Evolutionary conservation across 2,797 vertebrate species (phyloP), one percentile per base, ranked within the genome.

Genomic region (Epinephelus awoara): DNA sequence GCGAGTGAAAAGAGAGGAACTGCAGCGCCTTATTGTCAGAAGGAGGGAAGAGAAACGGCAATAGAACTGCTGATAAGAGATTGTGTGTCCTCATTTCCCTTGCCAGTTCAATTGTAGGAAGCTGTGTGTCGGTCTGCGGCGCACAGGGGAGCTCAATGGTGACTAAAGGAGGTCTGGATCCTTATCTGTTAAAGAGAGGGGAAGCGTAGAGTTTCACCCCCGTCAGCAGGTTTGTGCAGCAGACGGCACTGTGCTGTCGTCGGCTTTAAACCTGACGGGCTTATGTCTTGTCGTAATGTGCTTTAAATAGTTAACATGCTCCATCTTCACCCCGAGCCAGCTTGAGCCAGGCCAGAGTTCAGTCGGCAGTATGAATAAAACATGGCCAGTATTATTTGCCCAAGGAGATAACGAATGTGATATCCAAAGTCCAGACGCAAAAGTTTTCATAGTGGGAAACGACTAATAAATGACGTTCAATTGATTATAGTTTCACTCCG

Each of bases 141-240:
- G n/a, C 68, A 61, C 4, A 0, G 58, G 67, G 83, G 75, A 73
- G 79, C 84, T 83, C 54, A 3, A 51, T 19, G 79, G 85, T 77
- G 82, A 90, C 85, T 72, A 49, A 72, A 86, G 75, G 82, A 85
- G 71, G 75, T 83, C 77, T 82, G 84, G 91, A 87, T 92, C 84
- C 69, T 91, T 91, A 93, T 93, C 91, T 83, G 85, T 61, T 51
- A 70, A 82, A 87, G 50, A 72, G 67, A 77, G 51, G 65, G 57
- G 78, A 85, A 68, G 82, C 49, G n/a, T 89, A 7, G 65, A 73
- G 64, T 91, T 91, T 89, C 85, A 47, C 49, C 57, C 55, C 56
- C 21, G 82, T 94, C 91, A 91, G 91, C 93, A 86, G 81, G 67
- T 86, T 88, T 81, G 50, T 42, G 57, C 77, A 76, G 82, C 85